A percentile compares a stretch with the other conserved stretches of the same genome.
phyloP scores from a whole-genome alignment of 2,113 vertebrate species.

The Brevimyrus niger region DNA sequence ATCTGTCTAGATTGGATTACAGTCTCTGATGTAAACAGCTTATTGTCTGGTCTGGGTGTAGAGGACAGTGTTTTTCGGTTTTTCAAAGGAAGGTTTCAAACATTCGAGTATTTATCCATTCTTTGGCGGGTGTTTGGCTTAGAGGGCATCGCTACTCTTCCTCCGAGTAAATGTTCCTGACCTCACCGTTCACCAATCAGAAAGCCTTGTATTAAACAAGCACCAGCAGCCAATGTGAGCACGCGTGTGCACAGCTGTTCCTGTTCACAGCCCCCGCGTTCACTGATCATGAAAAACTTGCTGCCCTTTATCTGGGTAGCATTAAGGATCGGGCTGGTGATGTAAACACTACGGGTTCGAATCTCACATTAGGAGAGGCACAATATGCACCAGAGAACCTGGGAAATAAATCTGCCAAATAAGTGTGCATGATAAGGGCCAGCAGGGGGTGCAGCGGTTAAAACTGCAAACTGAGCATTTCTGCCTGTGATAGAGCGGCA shows the following conservation, averaged over 20 bases:
- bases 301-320: not conserved
- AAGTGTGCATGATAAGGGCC: not conserved
- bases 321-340: not conserved
- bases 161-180: not conserved
- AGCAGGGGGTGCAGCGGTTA: not conserved
- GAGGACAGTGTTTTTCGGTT: not conserved
- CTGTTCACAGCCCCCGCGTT: not conserved
- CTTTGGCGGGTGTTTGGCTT: not conserved
- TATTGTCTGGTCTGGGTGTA: not conserved
- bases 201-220: not conserved
- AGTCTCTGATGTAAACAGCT: not conserved
- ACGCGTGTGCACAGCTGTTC: not conserved
- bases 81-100: not conserved
- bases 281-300: not conserved
- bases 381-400: not conserved
- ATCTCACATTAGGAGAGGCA: not conserved
- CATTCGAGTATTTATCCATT: not conserved
- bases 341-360: not conserved
- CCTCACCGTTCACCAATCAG: not conserved
- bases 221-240: not conserved
- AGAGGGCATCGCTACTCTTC: not conserved
- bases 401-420: not conserved
- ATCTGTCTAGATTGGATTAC: not conserved
- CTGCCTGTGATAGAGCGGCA: not conserved
- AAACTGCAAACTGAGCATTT: not conserved